Conservation (phyloP, 1,140 invertebrate genomes). For the Drosophila rufa region DNA sequence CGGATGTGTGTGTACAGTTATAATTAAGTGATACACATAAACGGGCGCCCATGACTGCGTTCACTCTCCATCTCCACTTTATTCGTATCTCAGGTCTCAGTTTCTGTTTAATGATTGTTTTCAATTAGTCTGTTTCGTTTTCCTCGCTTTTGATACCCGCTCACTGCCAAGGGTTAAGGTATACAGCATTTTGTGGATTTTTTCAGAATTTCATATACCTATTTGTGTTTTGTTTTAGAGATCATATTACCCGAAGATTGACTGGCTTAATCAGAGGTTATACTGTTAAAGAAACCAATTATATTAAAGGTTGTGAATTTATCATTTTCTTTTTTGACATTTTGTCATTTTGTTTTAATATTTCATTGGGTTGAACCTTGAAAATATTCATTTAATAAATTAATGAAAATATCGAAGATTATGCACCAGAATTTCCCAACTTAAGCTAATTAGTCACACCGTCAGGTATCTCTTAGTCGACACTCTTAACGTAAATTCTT, state of each 20-base stretch:
- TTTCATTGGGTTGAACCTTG: not conserved
- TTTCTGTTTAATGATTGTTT: slow-evolving; percentile 78
- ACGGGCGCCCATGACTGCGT: slow-evolving; percentile 26
- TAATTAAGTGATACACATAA: slow-evolving; percentile 81
- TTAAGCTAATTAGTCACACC: not conserved
- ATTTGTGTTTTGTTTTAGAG: not conserved
- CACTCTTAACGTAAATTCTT: not conserved
- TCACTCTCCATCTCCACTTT: slow-evolving; percentile 9
- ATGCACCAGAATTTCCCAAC: too few relatives aligned
- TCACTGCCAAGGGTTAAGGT: slow-evolving; percentile 5
- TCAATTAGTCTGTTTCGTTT: slow-evolving; percentile 68
- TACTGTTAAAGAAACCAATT: not conserved
- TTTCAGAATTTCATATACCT: not conserved
- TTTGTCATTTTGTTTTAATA: not conserved
- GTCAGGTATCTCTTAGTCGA: slow-evolving; percentile 1
- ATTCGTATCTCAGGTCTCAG: slow-evolving; percentile 28
- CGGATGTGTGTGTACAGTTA: slow-evolving; percentile 68
- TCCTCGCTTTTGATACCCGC: slow-evolving; percentile 17
- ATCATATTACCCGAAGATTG: slow-evolving; percentile 15
- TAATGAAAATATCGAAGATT: too few relatives aligned
- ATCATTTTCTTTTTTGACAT: not conserved
- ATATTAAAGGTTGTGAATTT: not conserved
- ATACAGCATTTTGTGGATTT: not conserved
- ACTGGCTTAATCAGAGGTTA: not conserved
- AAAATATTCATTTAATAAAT: not conserved